Conservation (phyloP, 1,140 invertebrate species). For the Drosophila lini region DNA sequence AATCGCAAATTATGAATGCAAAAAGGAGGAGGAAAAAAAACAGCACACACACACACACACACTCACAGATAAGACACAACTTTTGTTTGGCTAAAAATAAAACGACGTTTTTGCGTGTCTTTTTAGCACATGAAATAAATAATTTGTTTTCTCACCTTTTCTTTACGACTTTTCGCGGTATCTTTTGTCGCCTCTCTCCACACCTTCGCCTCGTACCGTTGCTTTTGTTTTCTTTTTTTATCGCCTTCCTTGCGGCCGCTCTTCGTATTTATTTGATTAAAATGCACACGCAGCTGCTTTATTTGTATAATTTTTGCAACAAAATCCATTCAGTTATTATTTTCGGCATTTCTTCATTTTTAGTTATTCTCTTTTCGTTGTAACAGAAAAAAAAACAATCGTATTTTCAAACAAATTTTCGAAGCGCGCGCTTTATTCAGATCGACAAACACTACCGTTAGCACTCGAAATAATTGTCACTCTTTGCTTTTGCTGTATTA, state of each 20-base stretch:
- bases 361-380: neutral
- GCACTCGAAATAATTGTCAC: slow-evolving; percentile 1
- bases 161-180: slow-evolving; percentile 59
- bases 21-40: slow-evolving; percentile 36
- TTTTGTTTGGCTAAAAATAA: slow-evolving; percentile 65
- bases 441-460: neutral
- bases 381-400: slow-evolving; percentile 44
- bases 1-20: slow-evolving; percentile 32
- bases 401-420: neutral
- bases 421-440: slow-evolving; percentile 25
- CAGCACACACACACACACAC: slow-evolving; percentile 22
- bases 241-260: slow-evolving; percentile 17
- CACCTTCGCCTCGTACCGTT: slow-evolving; percentile 6
- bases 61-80: slow-evolving; percentile 53
- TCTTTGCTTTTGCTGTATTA: neutral
- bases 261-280: slow-evolving; percentile 32
- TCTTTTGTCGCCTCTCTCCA: slow-evolving; percentile 18
- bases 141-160: slow-evolving; percentile 75
- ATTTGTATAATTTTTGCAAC: slow-evolving; percentile 1
- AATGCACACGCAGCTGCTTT: slow-evolving; percentile 30
- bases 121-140: slow-evolving; percentile 75
- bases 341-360: slow-evolving; percentile 15
- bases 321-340: slow-evolving; percentile 48
- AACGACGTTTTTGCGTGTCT: slow-evolving; percentile 55
- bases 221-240: slow-evolving; percentile 25